Percentiles rank a stretch among this genome's conserved stretches.
Conservation (phyloP, 64 coral and sea anemone species). For the Montipora cactus region DNA sequence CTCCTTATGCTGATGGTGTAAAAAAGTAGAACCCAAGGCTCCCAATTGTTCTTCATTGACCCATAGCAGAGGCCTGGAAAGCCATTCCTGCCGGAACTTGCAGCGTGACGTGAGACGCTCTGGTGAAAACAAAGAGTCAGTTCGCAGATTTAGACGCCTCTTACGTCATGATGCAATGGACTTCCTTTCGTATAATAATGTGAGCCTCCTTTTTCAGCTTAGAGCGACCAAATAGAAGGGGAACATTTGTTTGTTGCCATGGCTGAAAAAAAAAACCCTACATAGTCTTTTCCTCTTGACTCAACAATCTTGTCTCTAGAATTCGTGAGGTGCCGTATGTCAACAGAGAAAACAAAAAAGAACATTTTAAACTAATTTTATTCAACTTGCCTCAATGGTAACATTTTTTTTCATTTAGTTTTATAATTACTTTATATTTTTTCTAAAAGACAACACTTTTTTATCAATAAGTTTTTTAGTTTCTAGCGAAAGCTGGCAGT, state of each 20-base stretch:
- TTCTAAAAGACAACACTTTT: not conserved
- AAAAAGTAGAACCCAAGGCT: not conserved
- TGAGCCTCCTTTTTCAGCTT: not conserved
- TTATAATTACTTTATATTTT: not conserved
- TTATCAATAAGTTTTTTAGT: not conserved
- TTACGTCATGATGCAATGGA: not conserved
- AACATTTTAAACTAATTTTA: not conserved
- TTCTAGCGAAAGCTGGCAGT: not conserved
- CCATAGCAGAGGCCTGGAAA: not conserved
- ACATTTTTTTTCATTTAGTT: not conserved
- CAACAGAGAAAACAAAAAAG: not conserved
- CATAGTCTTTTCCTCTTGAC: not conserved
- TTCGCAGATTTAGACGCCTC: not conserved
- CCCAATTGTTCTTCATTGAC: not conserved
- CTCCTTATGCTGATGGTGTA: not conserved
- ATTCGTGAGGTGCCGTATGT: not conserved
- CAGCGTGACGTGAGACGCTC: not conserved
- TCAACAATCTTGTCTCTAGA: not conserved
- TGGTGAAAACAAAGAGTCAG: not conserved
- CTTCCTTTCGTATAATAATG: not conserved
- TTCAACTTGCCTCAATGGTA: not conserved
- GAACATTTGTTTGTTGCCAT: not conserved
- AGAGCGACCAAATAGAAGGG: not conserved
- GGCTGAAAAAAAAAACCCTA: not conserved
- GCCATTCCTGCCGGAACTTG: not conserved